Base-by-base conservation (phyloP, 2,888 invertebrate genomes). In the Arrhopalites spinosus region DNA sequence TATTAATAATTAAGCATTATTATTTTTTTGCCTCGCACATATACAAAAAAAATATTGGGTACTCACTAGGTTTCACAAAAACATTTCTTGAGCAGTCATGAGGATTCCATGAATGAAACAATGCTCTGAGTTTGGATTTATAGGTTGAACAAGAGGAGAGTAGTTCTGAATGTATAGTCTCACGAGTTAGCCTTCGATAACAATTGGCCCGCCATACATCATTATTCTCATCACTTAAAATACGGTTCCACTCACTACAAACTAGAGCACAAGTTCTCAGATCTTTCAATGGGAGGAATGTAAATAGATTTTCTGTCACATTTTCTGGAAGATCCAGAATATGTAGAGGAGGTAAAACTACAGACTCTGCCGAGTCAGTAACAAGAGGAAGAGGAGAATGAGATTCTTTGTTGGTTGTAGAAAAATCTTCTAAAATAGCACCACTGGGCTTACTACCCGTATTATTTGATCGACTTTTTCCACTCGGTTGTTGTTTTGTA, bases 81-180 rank as follows among this genome's bases (percentile, higher is more conserved):
- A 98, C 93, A 87, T 99, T 97, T 85, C 95, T 90, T 69, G 98
- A 98, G 86, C 97, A 96, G 86, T 99, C 98, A 85, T 93, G 92
- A 13, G 96, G 94, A 86, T 96, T 98, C 98, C 98, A 99, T 0
- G 98, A 93, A 87, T 96, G 94, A 85, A 92, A 92, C 86, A 92
- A 96, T 17, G 98, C 97, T 84, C 95, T 89, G 80, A 98, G 88
- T 88, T 98, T 98, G 29, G 95, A 91, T 88, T 96, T 98, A 85
- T 93, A 96, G 5, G 95, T 94, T 75, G 92, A 91, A 81, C 95
- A 91, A 80, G 94, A 93, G 64, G 93, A 91, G 73, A 98, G 88
- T 84, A 98, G 88, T 86, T 96, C 96, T 8, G 96, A 95, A 87
- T 95, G 95, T 80, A 97, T 88, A 5, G 91, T 91, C 84, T 91